phyloP scores from a whole-genome alignment of 2,113 vertebrate species.

The Taxidea taxus region DNA sequence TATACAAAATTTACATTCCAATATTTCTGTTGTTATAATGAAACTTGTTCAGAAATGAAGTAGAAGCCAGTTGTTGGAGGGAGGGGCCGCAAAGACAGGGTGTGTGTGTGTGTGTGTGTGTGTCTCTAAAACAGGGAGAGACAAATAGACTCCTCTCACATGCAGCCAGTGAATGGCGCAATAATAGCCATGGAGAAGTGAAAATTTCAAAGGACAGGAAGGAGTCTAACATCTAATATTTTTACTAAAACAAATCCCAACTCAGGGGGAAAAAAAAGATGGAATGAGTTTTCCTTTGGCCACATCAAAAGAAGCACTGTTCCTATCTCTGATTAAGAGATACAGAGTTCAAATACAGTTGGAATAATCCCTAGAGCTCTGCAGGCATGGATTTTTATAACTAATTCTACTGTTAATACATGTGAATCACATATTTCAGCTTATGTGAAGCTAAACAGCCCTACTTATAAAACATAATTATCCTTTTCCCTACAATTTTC shows the following conservation, averaged over 20 bases:
- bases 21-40: not conserved
- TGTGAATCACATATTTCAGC: not conserved
- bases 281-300: not conserved
- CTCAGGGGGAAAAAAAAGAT: not conserved
- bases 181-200: not conserved
- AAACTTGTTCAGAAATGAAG: not conserved
- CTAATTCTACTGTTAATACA: not conserved
- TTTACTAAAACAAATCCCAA: slow-evolving; percentile 16
- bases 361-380: not conserved
- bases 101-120: not conserved
- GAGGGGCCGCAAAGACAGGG: not conserved
- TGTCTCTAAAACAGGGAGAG: not conserved
- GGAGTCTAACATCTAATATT: not conserved
- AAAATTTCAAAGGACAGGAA: slow-evolving; percentile 1
- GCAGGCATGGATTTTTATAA: not conserved
- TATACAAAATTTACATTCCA: not conserved
- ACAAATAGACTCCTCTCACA: not conserved
- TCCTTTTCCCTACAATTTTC: slow-evolving; percentile 24
- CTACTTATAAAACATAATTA: not conserved
- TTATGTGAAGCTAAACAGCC: not conserved
- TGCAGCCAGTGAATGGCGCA: not conserved
- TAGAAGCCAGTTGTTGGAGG: not conserved
- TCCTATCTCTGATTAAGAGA: not conserved
- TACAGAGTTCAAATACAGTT: not conserved
- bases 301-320: not conserved